Conservation (phyloP, 2,797 vertebrate species). For the Oryzias dopingdopingensis region DNA sequence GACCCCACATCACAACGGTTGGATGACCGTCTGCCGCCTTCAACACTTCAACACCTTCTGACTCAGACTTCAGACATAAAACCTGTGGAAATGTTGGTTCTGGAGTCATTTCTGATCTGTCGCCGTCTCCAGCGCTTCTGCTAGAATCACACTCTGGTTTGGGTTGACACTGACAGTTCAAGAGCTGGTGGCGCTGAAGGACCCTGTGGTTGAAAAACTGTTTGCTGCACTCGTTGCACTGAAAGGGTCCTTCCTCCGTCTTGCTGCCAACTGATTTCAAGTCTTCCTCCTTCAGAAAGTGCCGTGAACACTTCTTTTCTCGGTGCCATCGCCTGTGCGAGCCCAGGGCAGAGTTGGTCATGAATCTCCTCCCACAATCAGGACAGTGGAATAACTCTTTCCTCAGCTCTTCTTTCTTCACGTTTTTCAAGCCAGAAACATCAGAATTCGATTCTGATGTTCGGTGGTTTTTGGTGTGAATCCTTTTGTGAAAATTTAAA, state of each 20-base stretch:
- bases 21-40: constrained; percentile 19
- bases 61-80: constrained; percentile 45
- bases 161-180: constrained; percentile 55
- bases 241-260: constrained; percentile 62
- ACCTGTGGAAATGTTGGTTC: constrained; percentile 5
- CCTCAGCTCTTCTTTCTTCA: constrained; percentile 43
- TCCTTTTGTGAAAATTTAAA: constrained; percentile 77
- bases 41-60: constrained; percentile 31
- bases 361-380: constrained; percentile 77
- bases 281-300: constrained; percentile 55
- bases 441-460: constrained; percentile 9
- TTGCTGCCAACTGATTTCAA: constrained; percentile 35
- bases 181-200: constrained; percentile 69
- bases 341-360: constrained; percentile 75
- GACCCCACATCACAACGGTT: not conserved
- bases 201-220: constrained; percentile 72
- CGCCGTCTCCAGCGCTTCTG: not conserved
- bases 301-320: constrained; percentile 63
- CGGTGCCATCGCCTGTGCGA: constrained; percentile 79
- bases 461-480: constrained; percentile 28
- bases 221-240: constrained; percentile 71
- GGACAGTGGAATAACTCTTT: constrained; percentile 68
- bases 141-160: constrained; percentile 25
- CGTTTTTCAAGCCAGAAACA: constrained; percentile 27
- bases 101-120: not conserved